A percentile compares a stretch with the other conserved stretches of the same genome.
Conservation (phyloP, 2,113 vertebrate genomes). For the Paramisgurnus dabryanus region DNA sequence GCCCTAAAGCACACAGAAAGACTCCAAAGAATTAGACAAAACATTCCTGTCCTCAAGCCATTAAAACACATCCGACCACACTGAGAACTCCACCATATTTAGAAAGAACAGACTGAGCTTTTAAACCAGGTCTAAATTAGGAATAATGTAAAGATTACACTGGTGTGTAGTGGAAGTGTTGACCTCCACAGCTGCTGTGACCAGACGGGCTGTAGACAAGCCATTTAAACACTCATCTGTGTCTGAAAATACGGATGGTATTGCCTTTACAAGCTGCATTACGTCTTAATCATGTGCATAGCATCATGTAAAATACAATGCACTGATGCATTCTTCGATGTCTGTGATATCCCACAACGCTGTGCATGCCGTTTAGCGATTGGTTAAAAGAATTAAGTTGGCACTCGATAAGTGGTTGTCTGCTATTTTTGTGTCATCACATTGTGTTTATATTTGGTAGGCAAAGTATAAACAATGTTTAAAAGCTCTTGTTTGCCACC, state of each 20-base stretch:
- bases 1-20: background rate
- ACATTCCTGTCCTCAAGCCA: background rate
- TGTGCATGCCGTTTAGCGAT: too few species aligned
- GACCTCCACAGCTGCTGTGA: background rate
- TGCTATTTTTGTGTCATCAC: too few species aligned
- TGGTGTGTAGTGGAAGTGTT: background rate
- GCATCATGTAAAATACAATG: too few species aligned
- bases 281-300: background rate
- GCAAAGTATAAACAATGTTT: too few species aligned
- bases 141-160: slow-evolving; percentile 37
- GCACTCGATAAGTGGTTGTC: too few species aligned
- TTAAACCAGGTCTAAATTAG: slow-evolving; percentile 39
- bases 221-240: background rate
- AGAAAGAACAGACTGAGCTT: slow-evolving; percentile 36
- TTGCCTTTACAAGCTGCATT: background rate
- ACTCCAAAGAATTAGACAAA: slow-evolving; percentile 16
- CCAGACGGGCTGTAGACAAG: background rate
- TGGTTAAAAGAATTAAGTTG: too few species aligned
- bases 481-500: too few species aligned
- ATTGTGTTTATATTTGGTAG: too few species aligned
- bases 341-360: too few species aligned
- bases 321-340: too few species aligned
- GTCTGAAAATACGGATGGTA: background rate
- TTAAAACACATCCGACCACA: slow-evolving; percentile 32
- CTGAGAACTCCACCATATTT: slow-evolving; percentile 39